A percentile compares a stretch with the other conserved stretches of the same genome.
phyloP scores from a whole-genome alignment of 1,140 invertebrate species.

The Zaprionus tsacasi region DNA sequence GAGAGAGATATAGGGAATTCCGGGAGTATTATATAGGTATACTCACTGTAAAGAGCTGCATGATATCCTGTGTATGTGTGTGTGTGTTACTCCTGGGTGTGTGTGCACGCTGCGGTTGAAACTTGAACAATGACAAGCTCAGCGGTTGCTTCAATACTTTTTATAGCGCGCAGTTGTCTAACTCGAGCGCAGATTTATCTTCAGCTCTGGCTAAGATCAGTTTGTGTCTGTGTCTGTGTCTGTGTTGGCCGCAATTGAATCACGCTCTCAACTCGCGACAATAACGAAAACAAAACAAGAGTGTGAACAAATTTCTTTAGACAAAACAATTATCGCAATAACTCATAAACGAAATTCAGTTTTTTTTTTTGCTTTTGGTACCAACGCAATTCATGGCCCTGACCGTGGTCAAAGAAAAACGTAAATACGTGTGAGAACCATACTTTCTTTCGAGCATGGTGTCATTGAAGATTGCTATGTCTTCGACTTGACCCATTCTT shows the following conservation, averaged over 20 bases:
- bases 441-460: slow-evolving; percentile 18
- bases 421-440: slow-evolving; percentile 19
- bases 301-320: slow-evolving; percentile 27
- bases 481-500: slow-evolving; percentile 10
- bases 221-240: too few species aligned
- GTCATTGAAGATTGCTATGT: slow-evolving; percentile 11
- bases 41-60: slow-evolving; percentile 18
- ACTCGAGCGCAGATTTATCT: slow-evolving; percentile 38
- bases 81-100: slow-evolving; percentile 7
- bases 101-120: slow-evolving; percentile 19
- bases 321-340: slow-evolving; percentile 35
- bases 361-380: neutral
- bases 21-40: too few species aligned
- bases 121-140: slow-evolving; percentile 27
- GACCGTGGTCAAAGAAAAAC: slow-evolving; percentile 12
- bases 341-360: slow-evolving; percentile 19
- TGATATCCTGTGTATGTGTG: slow-evolving; percentile 11
- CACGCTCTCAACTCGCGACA: slow-evolving; percentile 20
- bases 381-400: neutral
- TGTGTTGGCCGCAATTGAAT: slow-evolving; percentile 37
- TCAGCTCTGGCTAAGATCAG: slow-evolving; percentile 27
- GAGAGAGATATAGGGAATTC: neutral
- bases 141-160: slow-evolving; percentile 28
- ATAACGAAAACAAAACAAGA: slow-evolving; percentile 18
- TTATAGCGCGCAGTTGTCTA: slow-evolving; percentile 38